phyloP scores from a whole-genome alignment of 2,888 invertebrate species.

The Rhogogaster chlorosoma region DNA sequence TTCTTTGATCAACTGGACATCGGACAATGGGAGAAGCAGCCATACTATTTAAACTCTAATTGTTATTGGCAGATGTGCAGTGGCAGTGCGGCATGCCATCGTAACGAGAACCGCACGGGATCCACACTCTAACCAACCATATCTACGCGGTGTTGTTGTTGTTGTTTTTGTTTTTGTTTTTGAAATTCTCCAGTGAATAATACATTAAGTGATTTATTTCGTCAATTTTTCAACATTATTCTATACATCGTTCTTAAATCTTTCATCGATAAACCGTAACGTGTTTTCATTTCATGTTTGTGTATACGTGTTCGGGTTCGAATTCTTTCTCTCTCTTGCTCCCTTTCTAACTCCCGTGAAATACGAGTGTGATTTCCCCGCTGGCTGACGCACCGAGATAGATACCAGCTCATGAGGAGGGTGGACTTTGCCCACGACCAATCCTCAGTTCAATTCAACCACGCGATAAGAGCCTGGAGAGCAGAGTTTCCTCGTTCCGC shows the following conservation, averaged over 20 bases:
- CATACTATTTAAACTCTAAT: conserved; percentile 8
- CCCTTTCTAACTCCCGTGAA: not conserved
- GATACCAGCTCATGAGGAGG: conserved; percentile 29
- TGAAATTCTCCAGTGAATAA: not conserved
- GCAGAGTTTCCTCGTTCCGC: not conserved
- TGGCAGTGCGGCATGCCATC: conserved; percentile 13
- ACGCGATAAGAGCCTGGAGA: conserved; percentile 1
- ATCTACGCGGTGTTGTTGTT: not conserved
- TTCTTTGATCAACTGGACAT: not conserved
- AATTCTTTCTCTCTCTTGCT: not conserved
- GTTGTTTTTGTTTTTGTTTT: not conserved
- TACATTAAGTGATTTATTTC: not conserved
- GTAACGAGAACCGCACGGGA: not conserved
- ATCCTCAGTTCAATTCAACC: conserved; percentile 4
- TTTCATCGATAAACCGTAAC: not conserved
- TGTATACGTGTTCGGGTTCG: not conserved
- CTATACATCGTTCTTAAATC: not conserved
- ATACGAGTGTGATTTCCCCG: conserved; percentile 14
- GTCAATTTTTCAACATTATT: not conserved
- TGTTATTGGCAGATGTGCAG: conserved; percentile 34
- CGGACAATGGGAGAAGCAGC: conserved; percentile 26
- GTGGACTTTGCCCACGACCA: conserved; percentile 33
- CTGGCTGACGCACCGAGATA: conserved; percentile 13
- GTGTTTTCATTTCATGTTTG: not conserved
- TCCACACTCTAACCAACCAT: not conserved